Conservation (phyloP, 2,797 vertebrate species). For the Ibycter americanus region DNA sequence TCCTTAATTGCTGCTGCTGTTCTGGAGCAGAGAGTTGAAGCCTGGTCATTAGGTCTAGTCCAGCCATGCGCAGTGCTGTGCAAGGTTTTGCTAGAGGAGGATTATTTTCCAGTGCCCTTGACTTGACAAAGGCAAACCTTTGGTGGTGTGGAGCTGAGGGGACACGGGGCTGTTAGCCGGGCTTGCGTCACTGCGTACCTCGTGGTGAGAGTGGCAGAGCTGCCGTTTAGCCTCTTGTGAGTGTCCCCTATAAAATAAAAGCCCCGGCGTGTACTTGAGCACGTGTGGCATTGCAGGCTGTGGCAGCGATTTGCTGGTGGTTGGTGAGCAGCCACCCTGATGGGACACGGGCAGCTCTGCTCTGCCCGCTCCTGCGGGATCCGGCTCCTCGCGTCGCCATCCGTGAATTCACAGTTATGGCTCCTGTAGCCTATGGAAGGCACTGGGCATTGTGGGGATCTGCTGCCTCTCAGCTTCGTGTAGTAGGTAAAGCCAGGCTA, state of each 20-base stretch:
- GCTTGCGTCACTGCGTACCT: rapidly evolving
- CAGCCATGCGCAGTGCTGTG: background rate
- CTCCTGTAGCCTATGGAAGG: background rate
- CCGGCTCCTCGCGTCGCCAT: background rate
- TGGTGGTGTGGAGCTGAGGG: background rate
- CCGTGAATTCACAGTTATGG: rapidly evolving
- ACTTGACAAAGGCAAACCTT: background rate
- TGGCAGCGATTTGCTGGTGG: rapidly evolving
- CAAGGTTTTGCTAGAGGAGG: background rate
- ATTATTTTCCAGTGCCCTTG: background rate
- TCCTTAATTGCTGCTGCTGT: background rate
- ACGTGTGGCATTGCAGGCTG: rapidly evolving
- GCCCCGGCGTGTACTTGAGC: rapidly evolving
- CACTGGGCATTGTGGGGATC: background rate
- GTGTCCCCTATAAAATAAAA: background rate
- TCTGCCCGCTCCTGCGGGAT: background rate
- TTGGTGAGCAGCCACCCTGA: background rate
- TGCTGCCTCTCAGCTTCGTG: background rate
- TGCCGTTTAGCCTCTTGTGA: background rate
- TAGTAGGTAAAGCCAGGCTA: background rate
- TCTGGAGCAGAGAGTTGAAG: background rate
- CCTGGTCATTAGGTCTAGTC: background rate
- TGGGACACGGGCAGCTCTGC: background rate
- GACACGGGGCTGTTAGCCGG: rapidly evolving
- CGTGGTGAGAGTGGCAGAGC: background rate